Conservation (phyloP, 2,888 invertebrate species). For the Lasioglossum calceatum region DNA sequence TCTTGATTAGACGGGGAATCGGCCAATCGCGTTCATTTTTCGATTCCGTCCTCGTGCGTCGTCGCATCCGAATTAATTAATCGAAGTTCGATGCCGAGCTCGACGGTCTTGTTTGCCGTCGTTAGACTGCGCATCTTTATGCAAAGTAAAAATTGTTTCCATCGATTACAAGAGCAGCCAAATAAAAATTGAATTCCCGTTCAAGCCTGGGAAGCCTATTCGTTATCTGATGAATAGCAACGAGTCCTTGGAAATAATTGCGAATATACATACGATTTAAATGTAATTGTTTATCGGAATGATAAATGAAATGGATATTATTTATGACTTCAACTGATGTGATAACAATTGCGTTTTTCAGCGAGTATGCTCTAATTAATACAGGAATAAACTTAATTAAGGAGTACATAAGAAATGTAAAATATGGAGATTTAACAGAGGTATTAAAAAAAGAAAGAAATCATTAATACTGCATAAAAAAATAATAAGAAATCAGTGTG, state of each 20-base stretch:
- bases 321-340: no score
- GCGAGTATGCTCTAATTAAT: no score
- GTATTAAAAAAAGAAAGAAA: no score
- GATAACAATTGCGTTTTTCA: no score
- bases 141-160: background rate
- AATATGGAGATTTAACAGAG: no score
- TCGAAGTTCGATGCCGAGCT: slow-evolving; percentile 59
- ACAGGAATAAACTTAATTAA: no score
- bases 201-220: background rate
- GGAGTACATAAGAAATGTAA: no score
- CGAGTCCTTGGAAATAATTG: background rate
- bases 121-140: background rate
- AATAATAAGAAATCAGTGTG: no score
- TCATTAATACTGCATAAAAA: no score
- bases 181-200: background rate
- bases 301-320: background rate
- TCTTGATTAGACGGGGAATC: slow-evolving; percentile 66
- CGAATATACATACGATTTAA: background rate
- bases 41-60: slow-evolving; percentile 23
- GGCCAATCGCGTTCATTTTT: slow-evolving; percentile 48
- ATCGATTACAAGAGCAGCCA: background rate
- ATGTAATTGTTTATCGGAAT: background rate
- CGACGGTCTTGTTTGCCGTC: background rate
- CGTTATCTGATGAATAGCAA: background rate
- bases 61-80: slow-evolving; percentile 60